Percentiles rank a stretch among this genome's conserved stretches.
phyloP scores from a whole-genome alignment of 2,113 vertebrate species.

The Heliornis fulica region DNA sequence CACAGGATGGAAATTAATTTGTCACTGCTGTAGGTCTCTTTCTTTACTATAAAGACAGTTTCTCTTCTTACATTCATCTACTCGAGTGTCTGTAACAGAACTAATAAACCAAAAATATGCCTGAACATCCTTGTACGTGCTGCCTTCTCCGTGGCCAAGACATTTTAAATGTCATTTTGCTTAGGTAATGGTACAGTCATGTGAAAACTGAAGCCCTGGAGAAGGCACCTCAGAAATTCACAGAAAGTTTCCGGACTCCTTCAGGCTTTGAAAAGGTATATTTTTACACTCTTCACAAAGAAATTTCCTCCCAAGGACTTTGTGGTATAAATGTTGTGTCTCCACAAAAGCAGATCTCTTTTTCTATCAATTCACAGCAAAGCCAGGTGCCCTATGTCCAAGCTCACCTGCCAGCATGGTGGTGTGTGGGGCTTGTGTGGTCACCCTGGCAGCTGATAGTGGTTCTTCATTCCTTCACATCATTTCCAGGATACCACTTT shows the following conservation, averaged over 20 bases:
- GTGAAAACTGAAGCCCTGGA: background rate
- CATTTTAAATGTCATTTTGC: background rate
- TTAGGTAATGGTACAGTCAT: background rate
- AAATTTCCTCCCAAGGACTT: background rate
- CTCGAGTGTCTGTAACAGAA: background rate
- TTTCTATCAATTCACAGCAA: background rate
- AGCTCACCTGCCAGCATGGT: background rate
- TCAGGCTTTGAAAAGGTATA: background rate
- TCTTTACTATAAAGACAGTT: slow-evolving; percentile 41
- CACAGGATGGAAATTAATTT: slow-evolving; percentile 59
- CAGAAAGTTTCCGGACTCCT: background rate
- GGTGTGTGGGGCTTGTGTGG: rapidly evolving
- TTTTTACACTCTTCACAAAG: background rate
- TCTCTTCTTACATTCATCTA: slow-evolving; percentile 3
- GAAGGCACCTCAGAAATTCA: background rate
- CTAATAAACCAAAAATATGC: slow-evolving; percentile 14
- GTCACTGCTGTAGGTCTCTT: slow-evolving; percentile 56
- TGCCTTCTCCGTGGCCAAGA: background rate
- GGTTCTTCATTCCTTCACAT: background rate
- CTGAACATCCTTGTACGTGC: background rate
- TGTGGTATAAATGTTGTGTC: background rate
- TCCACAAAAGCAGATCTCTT: background rate
- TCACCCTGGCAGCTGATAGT: background rate
- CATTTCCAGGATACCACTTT: background rate
- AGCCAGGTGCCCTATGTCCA: background rate